Evolutionary conservation across 2,113 vertebrate genomes (phyloP).

Genomic region (Phyllostomus discolor): DNA sequence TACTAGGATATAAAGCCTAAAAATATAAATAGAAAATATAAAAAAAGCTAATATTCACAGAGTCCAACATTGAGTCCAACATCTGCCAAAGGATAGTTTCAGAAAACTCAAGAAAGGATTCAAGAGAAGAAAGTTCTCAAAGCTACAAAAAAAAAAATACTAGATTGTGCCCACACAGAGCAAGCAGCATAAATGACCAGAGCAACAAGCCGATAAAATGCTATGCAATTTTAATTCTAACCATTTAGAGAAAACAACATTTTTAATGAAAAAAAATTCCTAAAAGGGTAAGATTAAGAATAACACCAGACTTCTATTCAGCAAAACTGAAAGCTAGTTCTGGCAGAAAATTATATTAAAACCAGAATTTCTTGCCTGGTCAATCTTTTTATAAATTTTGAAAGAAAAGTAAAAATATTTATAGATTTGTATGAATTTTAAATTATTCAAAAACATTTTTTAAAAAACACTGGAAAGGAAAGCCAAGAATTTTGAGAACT

Average conservation of each 20-base stretch:
- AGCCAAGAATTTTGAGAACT: neutral
- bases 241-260: neutral
- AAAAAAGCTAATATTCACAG: neutral
- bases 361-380: neutral
- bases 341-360: neutral
- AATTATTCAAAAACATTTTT: neutral
- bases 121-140: neutral
- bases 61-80: neutral
- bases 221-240: neutral
- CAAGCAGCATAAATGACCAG: neutral
- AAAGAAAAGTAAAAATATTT: neutral
- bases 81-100: neutral
- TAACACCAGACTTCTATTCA: neutral
- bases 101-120: neutral
- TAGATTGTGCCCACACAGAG: neutral
- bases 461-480: neutral
- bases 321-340: neutral
- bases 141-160: neutral
- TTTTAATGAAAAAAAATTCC: neutral
- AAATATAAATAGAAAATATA: neutral
- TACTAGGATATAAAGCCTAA: neutral
- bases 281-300: neutral
- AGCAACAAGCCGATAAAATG: neutral
- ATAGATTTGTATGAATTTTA: neutral
- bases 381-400: neutral